phyloP scores from a whole-genome alignment of 2,888 invertebrate genomes.

The Smittia aterrima region DNA sequence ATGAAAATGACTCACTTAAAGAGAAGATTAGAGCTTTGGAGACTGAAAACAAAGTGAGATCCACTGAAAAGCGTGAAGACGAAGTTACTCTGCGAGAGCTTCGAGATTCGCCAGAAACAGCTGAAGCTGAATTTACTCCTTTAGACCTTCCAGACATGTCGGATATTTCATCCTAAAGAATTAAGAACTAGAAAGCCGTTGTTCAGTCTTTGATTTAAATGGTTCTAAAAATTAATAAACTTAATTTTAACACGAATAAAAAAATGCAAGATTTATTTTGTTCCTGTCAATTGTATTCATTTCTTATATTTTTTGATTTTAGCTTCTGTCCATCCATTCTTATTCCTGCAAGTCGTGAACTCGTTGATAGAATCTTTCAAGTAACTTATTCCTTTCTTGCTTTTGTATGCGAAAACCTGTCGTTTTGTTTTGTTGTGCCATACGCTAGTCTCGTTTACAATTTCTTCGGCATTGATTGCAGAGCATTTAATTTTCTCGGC shows the following conservation, averaged over 20 bases:
- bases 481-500: background rate
- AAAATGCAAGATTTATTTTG: background rate
- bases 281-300: background rate
- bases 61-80: background rate
- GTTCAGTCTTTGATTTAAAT: slow-evolving; percentile 50
- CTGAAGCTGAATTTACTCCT: slow-evolving; percentile 55
- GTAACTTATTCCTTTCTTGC: slow-evolving; percentile 3
- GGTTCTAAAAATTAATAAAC: slow-evolving; percentile 51
- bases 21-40: slow-evolving; percentile 60
- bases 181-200: too few relatives aligned
- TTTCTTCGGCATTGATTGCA: background rate
- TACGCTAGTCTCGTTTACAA: background rate
- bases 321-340: background rate
- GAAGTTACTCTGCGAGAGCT: slow-evolving; percentile 42
- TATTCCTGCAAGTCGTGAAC: background rate
- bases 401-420: background rate
- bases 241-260: background rate
- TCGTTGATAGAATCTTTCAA: background rate
- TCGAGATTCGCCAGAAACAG: slow-evolving; percentile 44
- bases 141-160: slow-evolving; percentile 65
- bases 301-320: slow-evolving; percentile 18
- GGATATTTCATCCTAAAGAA: too few relatives aligned
- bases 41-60: slow-evolving; percentile 54
- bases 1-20: slow-evolving; percentile 61
- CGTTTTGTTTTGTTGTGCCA: background rate